phyloP scores from a whole-genome alignment of 2,113 vertebrate species.

The Leiothrix lutea region DNA sequence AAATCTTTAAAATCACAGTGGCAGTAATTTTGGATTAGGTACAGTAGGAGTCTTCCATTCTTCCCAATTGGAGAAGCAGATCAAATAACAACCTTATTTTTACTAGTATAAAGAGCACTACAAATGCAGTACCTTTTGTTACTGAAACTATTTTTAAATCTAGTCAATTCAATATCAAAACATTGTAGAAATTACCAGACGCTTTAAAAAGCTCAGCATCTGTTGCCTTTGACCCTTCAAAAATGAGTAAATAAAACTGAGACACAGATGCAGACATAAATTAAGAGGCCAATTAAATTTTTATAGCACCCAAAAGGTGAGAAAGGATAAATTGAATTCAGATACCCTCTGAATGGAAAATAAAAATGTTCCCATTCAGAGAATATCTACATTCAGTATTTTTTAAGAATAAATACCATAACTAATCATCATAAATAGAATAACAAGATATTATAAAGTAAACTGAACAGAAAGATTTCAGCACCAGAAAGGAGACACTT shows the following conservation, averaged over 20 bases:
- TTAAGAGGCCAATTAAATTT: background rate
- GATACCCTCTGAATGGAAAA: background rate
- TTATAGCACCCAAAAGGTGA: background rate
- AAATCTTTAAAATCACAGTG: background rate
- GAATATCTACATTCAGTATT: background rate
- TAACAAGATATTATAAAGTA: background rate
- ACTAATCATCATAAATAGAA: background rate
- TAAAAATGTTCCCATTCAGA: background rate
- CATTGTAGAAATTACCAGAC: background rate
- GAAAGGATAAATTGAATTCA: background rate
- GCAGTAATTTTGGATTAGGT: background rate
- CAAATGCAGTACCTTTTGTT: background rate
- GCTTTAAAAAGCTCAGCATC: background rate
- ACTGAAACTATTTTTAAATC: background rate
- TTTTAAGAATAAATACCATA: background rate
- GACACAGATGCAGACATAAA: background rate
- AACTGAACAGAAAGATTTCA: background rate
- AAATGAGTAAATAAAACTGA: background rate
- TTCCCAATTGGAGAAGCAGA: background rate
- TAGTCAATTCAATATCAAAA: background rate
- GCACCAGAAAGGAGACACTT: background rate
- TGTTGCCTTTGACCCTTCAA: background rate
- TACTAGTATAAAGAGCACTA: background rate
- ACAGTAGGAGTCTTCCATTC: background rate
- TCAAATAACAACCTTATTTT: background rate